Evolutionary conservation across 2,888 invertebrate species (phyloP).

Genomic region (Troides aeacus): DNA sequence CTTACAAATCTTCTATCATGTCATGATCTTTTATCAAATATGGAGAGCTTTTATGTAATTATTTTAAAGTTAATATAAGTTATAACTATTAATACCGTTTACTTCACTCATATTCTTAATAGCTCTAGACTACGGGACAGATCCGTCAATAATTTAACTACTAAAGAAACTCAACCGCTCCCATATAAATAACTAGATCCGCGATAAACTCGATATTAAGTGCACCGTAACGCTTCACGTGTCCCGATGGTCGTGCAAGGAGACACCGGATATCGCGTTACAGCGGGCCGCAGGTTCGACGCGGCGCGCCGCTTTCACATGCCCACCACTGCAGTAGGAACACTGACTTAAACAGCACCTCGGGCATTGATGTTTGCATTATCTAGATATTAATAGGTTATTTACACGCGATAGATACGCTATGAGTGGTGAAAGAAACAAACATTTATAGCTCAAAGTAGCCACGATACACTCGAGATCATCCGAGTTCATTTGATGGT

Average conservation of each 20-base stretch:
- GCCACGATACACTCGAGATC: no score
- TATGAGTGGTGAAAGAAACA: no score
- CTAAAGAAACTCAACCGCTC: neutral
- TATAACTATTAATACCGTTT: no score
- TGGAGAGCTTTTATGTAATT: no score
- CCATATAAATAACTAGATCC: constrained; percentile 7
- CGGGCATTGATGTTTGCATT: neutral
- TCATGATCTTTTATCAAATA: no score
- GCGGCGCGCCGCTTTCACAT: constrained; percentile 46
- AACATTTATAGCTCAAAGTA: no score
- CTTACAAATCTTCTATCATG: no score
- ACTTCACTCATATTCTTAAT: no score
- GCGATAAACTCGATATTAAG: constrained; percentile 30
- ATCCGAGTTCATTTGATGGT: no score
- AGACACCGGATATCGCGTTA: constrained; percentile 42
- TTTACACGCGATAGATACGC: constrained; percentile 1
- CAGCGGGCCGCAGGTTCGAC: constrained; percentile 40
- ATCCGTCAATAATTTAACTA: neutral
- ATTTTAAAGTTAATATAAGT: no score
- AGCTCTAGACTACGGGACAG: no score
- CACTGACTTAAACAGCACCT: constrained; percentile 12
- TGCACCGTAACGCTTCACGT: constrained; percentile 41
- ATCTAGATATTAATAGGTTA: constrained; percentile 7
- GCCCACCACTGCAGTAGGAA: constrained; percentile 14
- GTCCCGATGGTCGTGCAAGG: constrained; percentile 38